Conservation (phyloP, 2,888 invertebrate species). For the Odontothrips loti region DNA sequence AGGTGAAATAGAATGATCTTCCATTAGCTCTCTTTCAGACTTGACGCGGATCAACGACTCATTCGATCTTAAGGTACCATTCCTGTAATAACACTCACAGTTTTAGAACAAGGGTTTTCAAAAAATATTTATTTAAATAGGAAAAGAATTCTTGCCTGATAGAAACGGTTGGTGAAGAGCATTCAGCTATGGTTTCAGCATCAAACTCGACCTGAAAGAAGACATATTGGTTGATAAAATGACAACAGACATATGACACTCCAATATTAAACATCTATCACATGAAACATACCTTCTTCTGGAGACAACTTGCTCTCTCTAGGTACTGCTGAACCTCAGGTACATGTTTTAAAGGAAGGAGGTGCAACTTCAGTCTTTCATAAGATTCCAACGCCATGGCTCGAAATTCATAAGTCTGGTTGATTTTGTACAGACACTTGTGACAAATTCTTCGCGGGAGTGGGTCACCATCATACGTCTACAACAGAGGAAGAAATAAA, state of each 20-base stretch:
- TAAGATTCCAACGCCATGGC: not conserved
- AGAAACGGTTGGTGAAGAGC: not conserved
- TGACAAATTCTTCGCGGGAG: not conserved
- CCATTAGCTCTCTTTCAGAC: not conserved
- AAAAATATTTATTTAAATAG: not conserved
- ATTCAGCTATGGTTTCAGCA: not conserved
- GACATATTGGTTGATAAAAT: not conserved
- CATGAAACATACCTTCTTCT: not conserved
- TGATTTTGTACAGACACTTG: not conserved
- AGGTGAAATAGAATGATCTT: not conserved
- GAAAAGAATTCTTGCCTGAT: not conserved
- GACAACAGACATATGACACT: not conserved
- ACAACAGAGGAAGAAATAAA: not conserved
- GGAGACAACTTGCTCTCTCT: not conserved
- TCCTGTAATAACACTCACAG: not conserved
- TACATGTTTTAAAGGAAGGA: not conserved
- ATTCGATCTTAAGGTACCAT: not conserved
- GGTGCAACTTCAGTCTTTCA: not conserved
- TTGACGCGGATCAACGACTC: not conserved
- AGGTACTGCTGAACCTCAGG: not conserved
- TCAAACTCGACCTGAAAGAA: not conserved
- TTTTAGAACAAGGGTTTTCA: not conserved
- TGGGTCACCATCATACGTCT: constrained; percentile 8
- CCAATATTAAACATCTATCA: not conserved
- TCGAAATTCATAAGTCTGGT: not conserved